Evolutionary conservation across 1,140 invertebrate species (phyloP).

Genomic region (Chironomus tepperi): DNA sequence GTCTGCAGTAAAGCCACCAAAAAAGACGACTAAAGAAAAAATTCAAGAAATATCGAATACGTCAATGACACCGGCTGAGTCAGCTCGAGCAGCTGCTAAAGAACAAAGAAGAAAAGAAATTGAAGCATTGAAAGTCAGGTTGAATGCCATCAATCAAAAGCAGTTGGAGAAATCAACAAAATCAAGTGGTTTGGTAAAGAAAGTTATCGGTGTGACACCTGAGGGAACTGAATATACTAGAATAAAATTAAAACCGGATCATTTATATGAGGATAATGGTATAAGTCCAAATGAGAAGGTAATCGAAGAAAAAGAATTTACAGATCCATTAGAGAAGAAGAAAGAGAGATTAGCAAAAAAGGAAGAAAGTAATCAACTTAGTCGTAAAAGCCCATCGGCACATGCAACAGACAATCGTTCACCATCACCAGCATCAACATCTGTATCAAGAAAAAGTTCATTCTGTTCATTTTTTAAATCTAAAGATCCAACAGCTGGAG

Average conservation of each 20-base stretch:
- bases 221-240: conserved; percentile 50
- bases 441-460: conserved; percentile 64
- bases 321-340: conserved; percentile 31
- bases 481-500: conserved; percentile 34
- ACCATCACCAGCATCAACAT: conserved; percentile 41
- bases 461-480: conserved; percentile 69
- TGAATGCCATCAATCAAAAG: conserved; percentile 24
- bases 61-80: conserved; percentile 28
- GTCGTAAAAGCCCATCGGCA: conserved; percentile 28
- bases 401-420: conserved; percentile 39
- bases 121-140: conserved; percentile 24
- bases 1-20: background rate
- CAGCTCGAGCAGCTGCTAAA: conserved; percentile 24
- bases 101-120: conserved; percentile 24
- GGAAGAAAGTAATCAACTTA: conserved; percentile 41
- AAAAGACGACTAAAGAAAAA: conserved; percentile 32
- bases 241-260: conserved; percentile 55
- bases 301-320: conserved; percentile 34
- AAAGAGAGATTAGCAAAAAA: conserved; percentile 39
- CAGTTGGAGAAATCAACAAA: conserved; percentile 16
- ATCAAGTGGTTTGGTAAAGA: conserved; percentile 31
- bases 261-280: conserved; percentile 49
- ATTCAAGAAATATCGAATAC: conserved; percentile 26
- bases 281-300: conserved; percentile 36
- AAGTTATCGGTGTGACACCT: conserved; percentile 37